Evolutionary conservation across 2,888 invertebrate genomes (phyloP).

Genomic region (Teleogryllus oceanicus): DNA sequence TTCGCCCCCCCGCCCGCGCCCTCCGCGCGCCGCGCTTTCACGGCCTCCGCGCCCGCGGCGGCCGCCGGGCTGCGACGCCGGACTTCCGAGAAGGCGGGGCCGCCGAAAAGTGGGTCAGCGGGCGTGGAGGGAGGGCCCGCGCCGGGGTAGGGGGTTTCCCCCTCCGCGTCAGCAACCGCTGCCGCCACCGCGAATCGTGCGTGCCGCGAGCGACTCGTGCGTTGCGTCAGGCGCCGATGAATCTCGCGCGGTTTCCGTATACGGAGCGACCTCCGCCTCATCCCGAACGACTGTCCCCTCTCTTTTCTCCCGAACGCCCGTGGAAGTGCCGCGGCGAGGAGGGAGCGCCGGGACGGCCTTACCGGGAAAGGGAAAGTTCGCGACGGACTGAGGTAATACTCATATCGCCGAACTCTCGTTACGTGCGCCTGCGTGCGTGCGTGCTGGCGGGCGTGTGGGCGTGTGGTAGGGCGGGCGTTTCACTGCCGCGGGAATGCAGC

Average conservation of each 20-base stretch:
- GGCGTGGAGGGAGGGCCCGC: neutral
- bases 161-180: neutral
- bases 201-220: too few species aligned
- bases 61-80: slow-evolving; percentile 6
- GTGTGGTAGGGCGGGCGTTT: neutral
- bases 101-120: slow-evolving; percentile 11
- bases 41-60: neutral
- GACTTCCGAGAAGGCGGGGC: slow-evolving; percentile 1
- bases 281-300: too few species aligned
- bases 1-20: neutral
- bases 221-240: too few species aligned
- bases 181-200: neutral
- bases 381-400: neutral
- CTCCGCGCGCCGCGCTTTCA: neutral
- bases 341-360: neutral
- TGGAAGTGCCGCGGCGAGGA: neutral
- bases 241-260: too few species aligned
- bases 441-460: neutral
- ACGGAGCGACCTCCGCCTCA: too few species aligned
- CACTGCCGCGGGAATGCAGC: neutral
- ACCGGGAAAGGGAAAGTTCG: slow-evolving; percentile 1
- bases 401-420: neutral
- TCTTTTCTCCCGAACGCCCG: too few species aligned
- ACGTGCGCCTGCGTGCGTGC: neutral
- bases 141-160: neutral